Evolutionary conservation across 2,113 vertebrate genomes (phyloP).

Genomic region (Pseudorasbora parva): DNA sequence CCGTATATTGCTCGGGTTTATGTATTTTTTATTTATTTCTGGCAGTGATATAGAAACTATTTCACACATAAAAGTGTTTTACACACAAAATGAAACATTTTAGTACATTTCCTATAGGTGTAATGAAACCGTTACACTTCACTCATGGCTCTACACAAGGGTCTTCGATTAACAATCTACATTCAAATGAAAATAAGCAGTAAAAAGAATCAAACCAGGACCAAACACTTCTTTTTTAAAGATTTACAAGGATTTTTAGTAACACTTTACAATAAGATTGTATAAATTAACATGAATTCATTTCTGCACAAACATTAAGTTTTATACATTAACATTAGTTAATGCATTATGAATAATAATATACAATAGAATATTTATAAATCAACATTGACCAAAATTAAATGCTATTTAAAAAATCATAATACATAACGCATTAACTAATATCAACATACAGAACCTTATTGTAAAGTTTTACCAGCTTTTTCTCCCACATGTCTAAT

Average conservation of each 20-base stretch:
- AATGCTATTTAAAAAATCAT: neutral
- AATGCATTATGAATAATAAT: neutral
- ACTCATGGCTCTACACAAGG: neutral
- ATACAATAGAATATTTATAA: neutral
- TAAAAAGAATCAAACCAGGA: neutral
- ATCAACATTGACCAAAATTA: neutral
- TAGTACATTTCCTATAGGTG: neutral
- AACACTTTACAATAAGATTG: neutral
- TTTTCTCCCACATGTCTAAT: neutral
- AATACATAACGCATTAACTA: neutral
- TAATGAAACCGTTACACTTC: neutral
- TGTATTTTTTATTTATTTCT: slow-evolving; percentile 9
- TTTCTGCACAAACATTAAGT: neutral
- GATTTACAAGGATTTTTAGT: neutral
- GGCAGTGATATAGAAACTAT: slow-evolving; percentile 12
- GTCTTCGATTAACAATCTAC: neutral
- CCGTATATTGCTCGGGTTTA: neutral
- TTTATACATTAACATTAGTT: neutral
- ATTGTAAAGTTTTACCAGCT: neutral
- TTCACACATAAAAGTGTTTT: slow-evolving; percentile 16
- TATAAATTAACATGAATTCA: neutral
- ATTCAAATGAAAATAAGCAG: slow-evolving; percentile 10
- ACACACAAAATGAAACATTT: slow-evolving; percentile 12
- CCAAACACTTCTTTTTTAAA: neutral
- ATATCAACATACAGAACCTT: neutral